phyloP scores from a whole-genome alignment of 2,113 vertebrate species.

The Lepisosteus oculatus region DNA sequence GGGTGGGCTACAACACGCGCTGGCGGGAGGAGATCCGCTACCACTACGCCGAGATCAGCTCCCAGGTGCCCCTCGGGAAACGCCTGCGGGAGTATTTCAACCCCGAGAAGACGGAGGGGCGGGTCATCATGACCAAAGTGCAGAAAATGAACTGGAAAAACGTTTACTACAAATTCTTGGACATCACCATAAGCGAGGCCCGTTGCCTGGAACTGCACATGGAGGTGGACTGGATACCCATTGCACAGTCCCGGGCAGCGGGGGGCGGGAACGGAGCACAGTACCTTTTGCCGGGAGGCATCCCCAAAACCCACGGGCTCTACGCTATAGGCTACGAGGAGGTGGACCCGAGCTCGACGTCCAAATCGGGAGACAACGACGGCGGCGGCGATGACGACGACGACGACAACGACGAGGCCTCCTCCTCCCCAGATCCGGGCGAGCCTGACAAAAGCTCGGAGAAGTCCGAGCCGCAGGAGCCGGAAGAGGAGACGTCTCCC shows the following conservation, averaged over 20 bases:
- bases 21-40: conserved; percentile 95
- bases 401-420: not conserved
- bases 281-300: conserved; percentile 89
- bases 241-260: conserved; percentile 76
- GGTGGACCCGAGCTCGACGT: conserved; percentile 45
- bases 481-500: conserved; percentile 45
- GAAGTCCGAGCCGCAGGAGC: conserved; percentile 55
- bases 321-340: conserved; percentile 90
- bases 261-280: conserved; percentile 79
- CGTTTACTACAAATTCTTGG: conserved; percentile 94
- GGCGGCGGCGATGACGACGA: conserved; percentile 50
- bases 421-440: conserved; percentile 43
- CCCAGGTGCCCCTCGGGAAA: conserved; percentile 92
- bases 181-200: conserved; percentile 96
- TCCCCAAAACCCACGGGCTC: conserved; percentile 88
- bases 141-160: conserved; percentile 99
- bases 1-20: conserved; percentile 93
- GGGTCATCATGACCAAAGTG: conserved; percentile 89
- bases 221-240: conserved; percentile 94
- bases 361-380: conserved; percentile 45
- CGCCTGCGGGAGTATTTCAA: conserved; percentile 95
- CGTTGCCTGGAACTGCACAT: conserved; percentile 93
- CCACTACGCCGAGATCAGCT: conserved; percentile 96
- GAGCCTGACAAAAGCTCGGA: conserved; percentile 46
- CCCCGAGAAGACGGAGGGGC: conserved; percentile 90